phyloP scores from a whole-genome alignment of 2,113 vertebrate genomes.

The Prionailurus viverrinus region DNA sequence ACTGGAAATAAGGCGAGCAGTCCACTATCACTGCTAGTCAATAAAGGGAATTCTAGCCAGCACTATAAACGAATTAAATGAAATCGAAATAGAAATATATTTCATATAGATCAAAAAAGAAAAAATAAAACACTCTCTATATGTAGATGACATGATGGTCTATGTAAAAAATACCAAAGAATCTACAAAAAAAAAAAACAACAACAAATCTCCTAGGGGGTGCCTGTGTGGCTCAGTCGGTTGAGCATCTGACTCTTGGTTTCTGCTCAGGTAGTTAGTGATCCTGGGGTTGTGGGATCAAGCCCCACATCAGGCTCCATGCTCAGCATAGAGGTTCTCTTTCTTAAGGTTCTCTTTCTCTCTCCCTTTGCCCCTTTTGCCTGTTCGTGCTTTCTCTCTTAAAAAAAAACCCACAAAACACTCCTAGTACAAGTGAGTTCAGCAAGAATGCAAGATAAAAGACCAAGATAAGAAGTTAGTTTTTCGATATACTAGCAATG shows the following conservation, averaged over 20 bases:
- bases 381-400: too few species aligned
- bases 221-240: too few species aligned
- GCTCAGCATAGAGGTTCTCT: too few species aligned
- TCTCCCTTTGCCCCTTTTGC: too few species aligned
- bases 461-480: not conserved
- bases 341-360: too few species aligned
- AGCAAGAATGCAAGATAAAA: not conserved
- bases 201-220: too few species aligned
- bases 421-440: not conserved
- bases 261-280: too few species aligned
- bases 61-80: not conserved
- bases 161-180: not conserved
- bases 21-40: not conserved
- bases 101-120: not conserved
- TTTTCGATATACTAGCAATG: not conserved
- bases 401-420: too few species aligned
- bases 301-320: too few species aligned
- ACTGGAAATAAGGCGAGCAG: not conserved
- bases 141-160: not conserved
- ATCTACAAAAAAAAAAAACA: not conserved
- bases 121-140: not conserved
- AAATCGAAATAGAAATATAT: not conserved
- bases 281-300: too few species aligned
- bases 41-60: not conserved
- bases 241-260: too few species aligned